Evolutionary conservation across 2,797 vertebrate genomes (phyloP), one percentile per base, ranked within the genome.

Genomic region (Enteromius viviparus): DNA sequence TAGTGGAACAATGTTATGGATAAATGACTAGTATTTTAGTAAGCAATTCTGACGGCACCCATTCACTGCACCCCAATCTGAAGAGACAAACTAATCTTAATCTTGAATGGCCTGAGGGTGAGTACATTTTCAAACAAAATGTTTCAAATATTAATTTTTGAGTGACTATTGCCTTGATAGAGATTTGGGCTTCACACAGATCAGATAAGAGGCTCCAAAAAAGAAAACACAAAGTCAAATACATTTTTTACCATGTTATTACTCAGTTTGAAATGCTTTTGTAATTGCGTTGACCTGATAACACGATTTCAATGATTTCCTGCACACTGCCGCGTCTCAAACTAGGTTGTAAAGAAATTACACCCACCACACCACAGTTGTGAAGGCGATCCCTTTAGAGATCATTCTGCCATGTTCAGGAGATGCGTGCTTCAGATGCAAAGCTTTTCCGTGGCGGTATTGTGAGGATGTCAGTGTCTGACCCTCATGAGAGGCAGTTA

Each of bases 131-230:
- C 26, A 32, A 40, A 40, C 40, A 40, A 40, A 40, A 40, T 40
- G 40, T 9, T 40, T 40, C 6, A 64, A 64, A 64, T 17, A 64
- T 64, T 8, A 1, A 32, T 64, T 32, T 64, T 64, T 64, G 26
- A 6, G 23, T 64, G 26, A 32, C 26, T 32, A 64, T 32, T 64
- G 14, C 26, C 29, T 32, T 64, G 60, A 68, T n/a, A 23, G 5
- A 84, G 79, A 89, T 87, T 86, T 88, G 85, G 82, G 85, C 76
- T 81, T 64, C 86, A 86, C 83, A 84, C 45, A 84, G 85, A 93
- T 91, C 89, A 86, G 87, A 91, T 91, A 88, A 81, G 77, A 34
- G 5, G 34, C 87, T 90, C 88, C 82, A 89, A 92, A 92, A 92
- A 85, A 91, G 84, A 89, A 86, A 78, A 85, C 86, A 87, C 45